phyloP scores from a whole-genome alignment of 23 tunicate genomes.

The Clavelina lepadiformis region DNA sequence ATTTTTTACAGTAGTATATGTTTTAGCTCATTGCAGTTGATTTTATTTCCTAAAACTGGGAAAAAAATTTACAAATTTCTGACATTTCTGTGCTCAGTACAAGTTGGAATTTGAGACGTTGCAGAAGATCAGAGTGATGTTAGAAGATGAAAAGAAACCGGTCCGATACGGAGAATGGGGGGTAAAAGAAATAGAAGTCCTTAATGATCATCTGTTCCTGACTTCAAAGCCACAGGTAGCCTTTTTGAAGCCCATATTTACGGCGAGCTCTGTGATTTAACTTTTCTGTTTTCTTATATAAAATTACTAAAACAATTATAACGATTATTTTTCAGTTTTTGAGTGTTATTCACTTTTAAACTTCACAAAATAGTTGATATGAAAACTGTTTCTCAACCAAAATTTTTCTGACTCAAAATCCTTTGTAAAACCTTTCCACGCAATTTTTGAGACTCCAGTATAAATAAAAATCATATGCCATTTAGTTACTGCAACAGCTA shows the following conservation, averaged over 20 bases:
- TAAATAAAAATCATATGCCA: too few relatives aligned
- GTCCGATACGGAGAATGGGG: slow-evolving; percentile 89
- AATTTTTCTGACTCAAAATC: too few relatives aligned
- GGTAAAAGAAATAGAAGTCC: slow-evolving; percentile 87
- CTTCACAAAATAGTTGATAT: too few relatives aligned
- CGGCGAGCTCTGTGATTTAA: background rate
- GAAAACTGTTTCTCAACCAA: too few relatives aligned
- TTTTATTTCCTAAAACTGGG: too few relatives aligned
- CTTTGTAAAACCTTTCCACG: too few relatives aligned
- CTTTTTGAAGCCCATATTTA: background rate
- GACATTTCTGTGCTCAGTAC: slow-evolving; percentile 33
- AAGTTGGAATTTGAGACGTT: slow-evolving; percentile 88
- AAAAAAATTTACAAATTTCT: too few relatives aligned
- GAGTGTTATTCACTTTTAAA: too few relatives aligned
- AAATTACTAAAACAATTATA: background rate
- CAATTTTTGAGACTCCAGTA: too few relatives aligned
- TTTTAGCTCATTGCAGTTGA: too few relatives aligned
- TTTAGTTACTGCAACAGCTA: too few relatives aligned
- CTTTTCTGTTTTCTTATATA: background rate
- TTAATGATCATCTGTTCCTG: slow-evolving; percentile 94
- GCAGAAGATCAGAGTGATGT: slow-evolving; percentile 37
- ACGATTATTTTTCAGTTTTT: background rate
- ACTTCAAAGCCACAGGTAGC: slow-evolving; percentile 94
- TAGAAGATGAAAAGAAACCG: slow-evolving; percentile 84
- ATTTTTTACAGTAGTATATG: too few relatives aligned